Evolutionary conservation across 2,797 vertebrate species (phyloP), one percentile per base, ranked within the genome.

Genomic region (Pangasius larnaudii): DNA sequence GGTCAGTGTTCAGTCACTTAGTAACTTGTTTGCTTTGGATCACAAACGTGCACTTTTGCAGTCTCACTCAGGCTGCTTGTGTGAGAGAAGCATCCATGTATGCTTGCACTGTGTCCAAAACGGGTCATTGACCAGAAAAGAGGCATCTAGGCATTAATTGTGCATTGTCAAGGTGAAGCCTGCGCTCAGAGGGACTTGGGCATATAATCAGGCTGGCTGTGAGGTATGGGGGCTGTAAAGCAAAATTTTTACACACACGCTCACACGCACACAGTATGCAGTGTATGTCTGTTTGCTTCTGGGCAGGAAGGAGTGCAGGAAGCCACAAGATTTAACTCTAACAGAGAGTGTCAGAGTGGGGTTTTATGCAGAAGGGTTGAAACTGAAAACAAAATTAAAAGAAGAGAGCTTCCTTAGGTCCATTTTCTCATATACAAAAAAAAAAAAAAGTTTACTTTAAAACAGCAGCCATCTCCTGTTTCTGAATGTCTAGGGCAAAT

Each of bases 381-480:
- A 63, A 63, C 13, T 16, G 39, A 69, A 58, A n/a, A 81, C 33
- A 53, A 87, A 83, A 87, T 16, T 30, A 22, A 0, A 94, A 51
- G 91, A 90, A 90, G 77, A 72, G 83, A 86, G 74, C 51, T 65
- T 87, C 86, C 74, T 88, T 92, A 91, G 93, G 93, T 91, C 89
- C 92, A 91, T 89, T 91, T 91, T 92, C 90, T 93, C 58, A 74
- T 93, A 92, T 91, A 86, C 89, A 92, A 39, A 39, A 39, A 39
- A 94, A 95, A 9, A 59, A 9, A 59, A 92, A 39, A 10, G 91
- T 92, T 93, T 91, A 93, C 93, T 93, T 94, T 93, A 89, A 92
- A 95, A 95, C 94, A 95, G 96, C 94, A 96, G 96, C 94, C 95
- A 95, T 96, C 95, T 95, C 94, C 93, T 94, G 92, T 93, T 92